Conservation (phyloP, 2,888 invertebrate genomes). For the Morinoia aosen region DNA sequence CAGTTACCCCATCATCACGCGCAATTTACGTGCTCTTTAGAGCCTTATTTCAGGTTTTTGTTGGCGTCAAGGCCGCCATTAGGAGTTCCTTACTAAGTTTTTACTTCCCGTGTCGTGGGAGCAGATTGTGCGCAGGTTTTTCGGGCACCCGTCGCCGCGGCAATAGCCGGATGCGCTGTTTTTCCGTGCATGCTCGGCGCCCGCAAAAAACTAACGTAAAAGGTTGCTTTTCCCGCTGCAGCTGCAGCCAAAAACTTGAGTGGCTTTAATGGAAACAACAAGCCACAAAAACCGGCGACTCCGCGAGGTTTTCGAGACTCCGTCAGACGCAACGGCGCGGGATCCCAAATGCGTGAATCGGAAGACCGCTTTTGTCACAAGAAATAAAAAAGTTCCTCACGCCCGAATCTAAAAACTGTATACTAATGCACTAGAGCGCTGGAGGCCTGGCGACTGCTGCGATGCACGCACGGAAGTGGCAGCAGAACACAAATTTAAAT, state of each 20-base stretch:
- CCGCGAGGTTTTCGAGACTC: not conserved
- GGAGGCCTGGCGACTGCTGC: not conserved
- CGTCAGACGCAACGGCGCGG: not conserved
- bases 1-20: constrained; percentile 10
- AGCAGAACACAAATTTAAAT: not conserved
- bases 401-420: not conserved
- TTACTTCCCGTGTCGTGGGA: constrained; percentile 35
- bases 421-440: not conserved
- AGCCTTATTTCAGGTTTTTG: constrained; percentile 49
- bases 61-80: not conserved
- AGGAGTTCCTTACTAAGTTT: constrained; percentile 23
- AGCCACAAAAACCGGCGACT: not conserved
- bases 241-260: constrained; percentile 26
- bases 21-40: constrained; percentile 39
- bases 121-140: not conserved
- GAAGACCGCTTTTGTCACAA: not conserved
- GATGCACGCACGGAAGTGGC: not conserved
- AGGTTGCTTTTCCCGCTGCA: not conserved
- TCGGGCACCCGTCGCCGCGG: not conserved
- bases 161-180: not conserved
- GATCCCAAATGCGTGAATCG: not conserved
- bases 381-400: not conserved
- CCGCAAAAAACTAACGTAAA: not conserved
- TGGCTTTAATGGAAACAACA: constrained; percentile 25
- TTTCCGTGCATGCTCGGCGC: not conserved